These are phyloP conservation scores for Aldabrachelys gigantea DNA, from an alignment of 2,113 vertebrate species.

Conservation along the genomic window DNA sequence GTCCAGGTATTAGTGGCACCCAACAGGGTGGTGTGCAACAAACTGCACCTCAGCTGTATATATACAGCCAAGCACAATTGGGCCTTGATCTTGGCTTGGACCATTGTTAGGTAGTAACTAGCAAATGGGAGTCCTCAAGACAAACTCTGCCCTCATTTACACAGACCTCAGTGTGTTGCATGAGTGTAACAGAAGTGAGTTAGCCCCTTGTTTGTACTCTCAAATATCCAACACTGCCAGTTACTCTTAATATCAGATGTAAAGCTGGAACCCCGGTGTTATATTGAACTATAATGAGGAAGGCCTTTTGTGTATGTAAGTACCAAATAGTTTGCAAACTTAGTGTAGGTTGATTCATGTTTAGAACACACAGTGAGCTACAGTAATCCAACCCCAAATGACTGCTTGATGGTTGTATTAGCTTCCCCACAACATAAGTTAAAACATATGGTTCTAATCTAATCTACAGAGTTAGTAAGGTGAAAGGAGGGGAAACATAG, in stretches of 20 bases:
- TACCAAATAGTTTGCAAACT: background rate
- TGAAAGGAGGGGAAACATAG: background rate
- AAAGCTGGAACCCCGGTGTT: background rate
- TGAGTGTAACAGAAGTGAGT: rapidly evolving
- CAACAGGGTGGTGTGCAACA: background rate
- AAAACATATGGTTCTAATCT: background rate
- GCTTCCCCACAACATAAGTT: background rate
- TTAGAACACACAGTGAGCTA: background rate
- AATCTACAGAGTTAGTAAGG: background rate
- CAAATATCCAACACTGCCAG: background rate
- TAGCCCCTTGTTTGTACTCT: background rate
- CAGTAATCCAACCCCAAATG: background rate
- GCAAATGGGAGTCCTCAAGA: background rate
- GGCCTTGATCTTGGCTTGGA: background rate
- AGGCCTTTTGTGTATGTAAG: background rate
- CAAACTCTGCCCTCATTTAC: background rate
- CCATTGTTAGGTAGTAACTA: background rate
- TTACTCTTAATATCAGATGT: background rate
- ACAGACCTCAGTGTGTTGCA: rapidly evolving
- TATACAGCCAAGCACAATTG: background rate
- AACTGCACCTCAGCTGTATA: background rate
- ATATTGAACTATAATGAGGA: background rate
- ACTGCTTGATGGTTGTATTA: background rate
- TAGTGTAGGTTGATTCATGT: background rate
- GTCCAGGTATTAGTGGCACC: background rate